Conservation (phyloP, 2,797 vertebrate species). For the Enteromius unitaeniatus region DNA sequence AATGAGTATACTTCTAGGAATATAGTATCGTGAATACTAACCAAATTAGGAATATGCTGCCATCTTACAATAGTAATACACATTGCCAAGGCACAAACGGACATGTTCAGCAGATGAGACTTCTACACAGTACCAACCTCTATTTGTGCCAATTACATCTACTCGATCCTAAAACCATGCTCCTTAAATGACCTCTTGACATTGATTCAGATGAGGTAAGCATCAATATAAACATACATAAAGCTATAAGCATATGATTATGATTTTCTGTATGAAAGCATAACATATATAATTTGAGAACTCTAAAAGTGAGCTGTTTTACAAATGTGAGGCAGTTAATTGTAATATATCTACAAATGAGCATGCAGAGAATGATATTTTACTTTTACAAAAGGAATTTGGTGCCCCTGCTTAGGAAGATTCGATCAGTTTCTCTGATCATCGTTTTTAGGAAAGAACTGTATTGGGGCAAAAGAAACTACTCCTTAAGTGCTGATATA, state of each 20-base stretch:
- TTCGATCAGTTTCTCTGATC: background rate
- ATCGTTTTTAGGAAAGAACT: background rate
- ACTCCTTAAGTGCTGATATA: slow-evolving; percentile 10
- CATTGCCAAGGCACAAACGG: slow-evolving; percentile 47
- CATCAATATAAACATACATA: slow-evolving; percentile 29
- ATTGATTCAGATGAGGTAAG: slow-evolving; percentile 22
- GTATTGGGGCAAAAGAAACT: background rate
- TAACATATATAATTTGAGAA: slow-evolving; percentile 3
- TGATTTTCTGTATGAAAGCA: slow-evolving; percentile 27
- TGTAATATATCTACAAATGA: slow-evolving; percentile 27
- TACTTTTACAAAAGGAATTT: slow-evolving; percentile 33
- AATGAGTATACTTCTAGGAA: slow-evolving; percentile 21
- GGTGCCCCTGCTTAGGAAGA: background rate
- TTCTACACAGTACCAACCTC: slow-evolving; percentile 19
- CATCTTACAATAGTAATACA: slow-evolving; percentile 31
- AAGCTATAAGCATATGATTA: slow-evolving; percentile 18
- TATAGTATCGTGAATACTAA: background rate
- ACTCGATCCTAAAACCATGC: slow-evolving; percentile 31
- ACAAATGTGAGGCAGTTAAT: slow-evolving; percentile 28
- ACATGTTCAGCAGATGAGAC: slow-evolving; percentile 43
- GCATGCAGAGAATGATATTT: slow-evolving; percentile 37
- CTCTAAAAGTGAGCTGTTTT: slow-evolving; percentile 37
- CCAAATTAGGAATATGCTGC: slow-evolving; percentile 24
- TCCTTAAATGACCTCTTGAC: slow-evolving; percentile 21
- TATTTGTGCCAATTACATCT: slow-evolving; percentile 39